Percentiles rank a stretch among this genome's conserved stretches.
These are phyloP conservation scores for Monochamus alternatus DNA, from an alignment of 2,888 invertebrate species.

Conservation along the genomic window DNA sequence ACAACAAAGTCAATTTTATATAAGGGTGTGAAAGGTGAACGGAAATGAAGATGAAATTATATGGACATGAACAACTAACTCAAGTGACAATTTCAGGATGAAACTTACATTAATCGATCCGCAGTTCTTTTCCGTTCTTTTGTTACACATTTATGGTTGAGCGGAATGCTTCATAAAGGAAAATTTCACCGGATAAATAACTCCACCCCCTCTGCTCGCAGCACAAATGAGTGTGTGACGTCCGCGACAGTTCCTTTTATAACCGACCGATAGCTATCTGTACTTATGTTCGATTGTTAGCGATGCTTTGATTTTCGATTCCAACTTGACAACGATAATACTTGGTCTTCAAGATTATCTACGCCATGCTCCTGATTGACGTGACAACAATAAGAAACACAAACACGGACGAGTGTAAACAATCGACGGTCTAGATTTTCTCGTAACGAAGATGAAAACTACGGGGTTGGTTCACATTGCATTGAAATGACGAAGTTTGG, in stretches of 20 bases:
- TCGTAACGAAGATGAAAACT: too few species aligned
- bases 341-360: background rate
- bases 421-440: background rate
- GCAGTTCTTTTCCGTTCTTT: background rate
- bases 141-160: slow-evolving; percentile 13
- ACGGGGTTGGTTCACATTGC: too few species aligned
- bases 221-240: slow-evolving; percentile 1
- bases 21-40: too few species aligned
- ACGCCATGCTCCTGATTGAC: background rate
- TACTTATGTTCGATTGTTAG: background rate
- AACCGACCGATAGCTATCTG: background rate
- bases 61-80: too few species aligned
- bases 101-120: background rate
- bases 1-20: too few species aligned
- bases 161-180: background rate
- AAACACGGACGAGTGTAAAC: background rate
- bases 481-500: too few species aligned
- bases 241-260: background rate
- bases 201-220: background rate
- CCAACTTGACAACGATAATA: slow-evolving; percentile 11
- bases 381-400: background rate
- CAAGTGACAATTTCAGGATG: background rate
- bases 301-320: slow-evolving; percentile 1
- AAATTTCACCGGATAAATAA: background rate
- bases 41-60: too few species aligned